Conservation (phyloP, 2,113 vertebrate genomes). For the Tamias sibiricus region DNA sequence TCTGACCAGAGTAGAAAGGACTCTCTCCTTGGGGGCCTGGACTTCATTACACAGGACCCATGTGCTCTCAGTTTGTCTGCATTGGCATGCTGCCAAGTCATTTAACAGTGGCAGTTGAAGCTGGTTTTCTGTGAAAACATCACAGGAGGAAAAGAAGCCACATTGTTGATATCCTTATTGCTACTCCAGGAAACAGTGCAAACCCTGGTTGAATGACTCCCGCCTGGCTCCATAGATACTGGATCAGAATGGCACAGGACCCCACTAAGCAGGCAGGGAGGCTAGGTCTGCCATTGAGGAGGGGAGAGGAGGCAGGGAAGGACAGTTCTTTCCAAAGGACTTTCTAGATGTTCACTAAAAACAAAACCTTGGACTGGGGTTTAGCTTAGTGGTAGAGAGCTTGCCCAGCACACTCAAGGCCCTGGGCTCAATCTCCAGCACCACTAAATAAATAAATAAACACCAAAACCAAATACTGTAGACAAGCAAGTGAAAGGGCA, state of each 20-base stretch:
- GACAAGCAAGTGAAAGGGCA: background rate
- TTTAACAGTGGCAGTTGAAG: background rate
- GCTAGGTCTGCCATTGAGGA: background rate
- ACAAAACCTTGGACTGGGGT: background rate
- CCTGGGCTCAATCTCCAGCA: background rate
- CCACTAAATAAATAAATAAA: background rate
- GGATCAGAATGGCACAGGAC: background rate
- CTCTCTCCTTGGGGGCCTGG: background rate
- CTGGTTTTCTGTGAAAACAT: background rate
- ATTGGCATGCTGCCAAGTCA: background rate
- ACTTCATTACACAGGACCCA: background rate
- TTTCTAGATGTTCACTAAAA: background rate
- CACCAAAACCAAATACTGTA: background rate
- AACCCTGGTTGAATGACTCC: background rate
- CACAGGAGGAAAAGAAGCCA: conserved; percentile 7
- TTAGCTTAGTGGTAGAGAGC: background rate
- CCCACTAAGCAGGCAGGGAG: background rate
- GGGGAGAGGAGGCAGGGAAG: background rate
- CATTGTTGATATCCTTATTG: background rate
- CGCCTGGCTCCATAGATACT: background rate
- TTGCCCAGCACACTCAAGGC: background rate
- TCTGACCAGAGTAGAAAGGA: background rate
- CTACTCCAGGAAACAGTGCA: background rate
- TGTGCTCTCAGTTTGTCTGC: background rate
- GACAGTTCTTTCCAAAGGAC: background rate